phyloP scores from a whole-genome alignment of 2,888 invertebrate genomes.

The Agrochola litura region DNA sequence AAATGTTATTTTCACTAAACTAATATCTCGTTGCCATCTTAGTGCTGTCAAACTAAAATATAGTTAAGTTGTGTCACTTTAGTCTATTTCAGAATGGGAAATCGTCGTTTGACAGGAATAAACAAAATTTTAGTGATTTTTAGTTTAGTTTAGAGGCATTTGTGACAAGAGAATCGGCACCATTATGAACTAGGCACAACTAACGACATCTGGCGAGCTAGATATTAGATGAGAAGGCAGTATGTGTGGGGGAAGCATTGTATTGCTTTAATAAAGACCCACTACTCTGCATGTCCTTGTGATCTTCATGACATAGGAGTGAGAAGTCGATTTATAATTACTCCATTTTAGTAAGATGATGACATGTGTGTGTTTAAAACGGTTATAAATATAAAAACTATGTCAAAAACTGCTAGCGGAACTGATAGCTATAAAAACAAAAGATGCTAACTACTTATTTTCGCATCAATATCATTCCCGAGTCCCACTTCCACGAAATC shows the following conservation, averaged over 20 bases:
- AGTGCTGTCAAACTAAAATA: no score
- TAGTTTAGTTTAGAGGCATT: no score
- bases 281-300: not conserved
- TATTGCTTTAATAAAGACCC: not conserved
- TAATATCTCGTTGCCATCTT: no score
- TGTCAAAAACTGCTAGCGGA: not conserved
- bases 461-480: not conserved
- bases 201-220: slow-evolving; percentile 44
- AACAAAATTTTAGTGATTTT: no score
- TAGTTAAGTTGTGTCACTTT: no score
- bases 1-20: no score
- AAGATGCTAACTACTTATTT: not conserved
- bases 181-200: slow-evolving; percentile 45
- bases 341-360: not conserved
- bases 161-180: no score
- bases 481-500: not conserved
- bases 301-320: not conserved
- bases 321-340: not conserved
- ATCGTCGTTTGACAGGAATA: no score
- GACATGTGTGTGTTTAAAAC: not conserved
- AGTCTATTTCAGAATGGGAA: no score
- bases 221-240: slow-evolving; percentile 29
- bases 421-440: not conserved
- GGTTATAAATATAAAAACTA: not conserved
- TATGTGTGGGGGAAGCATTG: not conserved